These are phyloP conservation scores for Colletes collaris DNA, from an alignment of 2,888 invertebrate genomes.

Conservation along the genomic window DNA sequence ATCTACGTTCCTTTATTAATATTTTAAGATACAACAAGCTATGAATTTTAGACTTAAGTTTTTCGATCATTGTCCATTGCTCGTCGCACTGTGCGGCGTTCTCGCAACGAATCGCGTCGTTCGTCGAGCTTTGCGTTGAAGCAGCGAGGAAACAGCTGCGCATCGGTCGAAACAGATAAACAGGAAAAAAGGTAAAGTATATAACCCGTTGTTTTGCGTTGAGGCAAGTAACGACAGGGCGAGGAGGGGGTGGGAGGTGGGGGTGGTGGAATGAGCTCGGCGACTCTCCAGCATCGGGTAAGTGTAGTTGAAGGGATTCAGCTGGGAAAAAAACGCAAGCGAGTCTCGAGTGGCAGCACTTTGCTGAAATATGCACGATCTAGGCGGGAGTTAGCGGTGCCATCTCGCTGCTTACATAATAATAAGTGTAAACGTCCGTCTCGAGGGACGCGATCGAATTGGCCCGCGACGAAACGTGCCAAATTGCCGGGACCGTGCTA, in stretches of 20 bases:
- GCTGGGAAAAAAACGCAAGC: conserved; percentile 58
- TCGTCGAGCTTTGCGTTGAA: no score
- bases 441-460: conserved; percentile 57
- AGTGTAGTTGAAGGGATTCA: conserved; percentile 52
- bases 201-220: conserved; percentile 14
- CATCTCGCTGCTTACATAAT: conserved; percentile 73
- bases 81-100: no score
- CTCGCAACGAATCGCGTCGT: no score
- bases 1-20: no score
- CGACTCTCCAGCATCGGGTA: conserved; percentile 43
- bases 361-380: conserved; percentile 67
- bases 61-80: no score
- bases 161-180: not conserved
- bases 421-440: conserved; percentile 70
- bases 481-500: not conserved
- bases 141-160: not conserved
- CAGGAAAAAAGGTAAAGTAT: not conserved
- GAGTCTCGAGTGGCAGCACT: conserved; percentile 62
- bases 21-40: no score
- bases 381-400: conserved; percentile 63
- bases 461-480: conserved; percentile 23
- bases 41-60: no score
- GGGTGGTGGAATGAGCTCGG: conserved; percentile 7
- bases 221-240: not conserved
- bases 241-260: not conserved